Percentiles rank a stretch among this genome's conserved stretches.
phyloP scores from a whole-genome alignment of 2,113 vertebrate genomes.

The Hymenochirus boettgeri region DNA sequence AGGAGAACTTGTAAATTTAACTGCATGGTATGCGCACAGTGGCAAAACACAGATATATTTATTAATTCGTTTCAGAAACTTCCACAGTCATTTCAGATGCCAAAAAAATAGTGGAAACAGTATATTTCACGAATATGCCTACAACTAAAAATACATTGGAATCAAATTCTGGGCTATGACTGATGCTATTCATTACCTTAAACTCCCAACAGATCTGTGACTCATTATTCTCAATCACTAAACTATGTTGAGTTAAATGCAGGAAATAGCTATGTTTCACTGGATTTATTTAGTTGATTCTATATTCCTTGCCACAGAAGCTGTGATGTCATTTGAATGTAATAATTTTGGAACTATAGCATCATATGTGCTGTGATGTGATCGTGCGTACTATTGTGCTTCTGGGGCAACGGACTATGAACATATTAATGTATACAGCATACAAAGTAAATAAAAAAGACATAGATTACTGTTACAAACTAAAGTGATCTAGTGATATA shows the following conservation, averaged over 20 bases:
- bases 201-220: neutral
- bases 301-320: too few species aligned
- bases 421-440: too few species aligned
- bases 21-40: neutral
- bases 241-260: neutral
- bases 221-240: neutral
- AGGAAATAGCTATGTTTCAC: neutral
- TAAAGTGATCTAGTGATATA: too few species aligned
- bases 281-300: too few species aligned
- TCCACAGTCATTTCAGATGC: neutral
- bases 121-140: neutral
- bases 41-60: neutral
- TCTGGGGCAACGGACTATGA: too few species aligned
- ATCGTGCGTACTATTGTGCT: too few species aligned
- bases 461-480: too few species aligned
- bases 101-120: neutral
- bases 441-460: too few species aligned
- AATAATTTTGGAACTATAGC: too few species aligned
- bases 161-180: neutral
- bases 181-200: neutral
- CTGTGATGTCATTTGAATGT: too few species aligned
- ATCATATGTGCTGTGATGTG: too few species aligned
- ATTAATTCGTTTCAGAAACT: neutral
- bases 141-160: neutral
- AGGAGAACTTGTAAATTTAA: neutral